Base-by-base conservation (phyloP, 2,113 vertebrate species). In the Petroica traversi region DNA sequence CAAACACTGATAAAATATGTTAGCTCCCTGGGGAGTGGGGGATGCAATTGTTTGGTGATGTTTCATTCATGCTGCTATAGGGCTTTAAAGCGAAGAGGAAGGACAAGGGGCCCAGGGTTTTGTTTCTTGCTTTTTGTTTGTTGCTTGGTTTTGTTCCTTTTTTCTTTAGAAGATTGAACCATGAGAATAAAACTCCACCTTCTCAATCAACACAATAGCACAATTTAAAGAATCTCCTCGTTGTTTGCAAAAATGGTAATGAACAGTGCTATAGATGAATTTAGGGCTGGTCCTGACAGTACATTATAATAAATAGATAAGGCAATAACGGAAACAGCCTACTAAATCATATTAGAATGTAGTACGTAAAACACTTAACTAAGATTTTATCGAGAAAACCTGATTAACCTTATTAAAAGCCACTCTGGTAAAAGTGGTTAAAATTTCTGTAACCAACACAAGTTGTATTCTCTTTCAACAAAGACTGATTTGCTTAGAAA, bases 41-140 rank as follows among this genome's bases (percentile, higher is more conserved):
- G 45, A 95, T 81, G 85, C 77, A 77, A 87, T 95, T 95, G 85
- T 93, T 89, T 91, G 54, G 75, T 90, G 78, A 94, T 97, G 80
- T 95, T 97, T 94, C 94, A 84, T 95, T 97, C 86, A 85, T 81
- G 88, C 66, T 95, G 57, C 52, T 92, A 9, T 79, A 64, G 59
- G 82, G 87, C 49, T 94, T 93, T 93, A 88, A 86, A 89, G 1
- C 2, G 49, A 91, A 87, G 0, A 0, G 72, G 74, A 94, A 93
- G 75, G 77, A 88, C 91, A 93, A 89, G 67, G 45, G 71, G 22
- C 40, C 55, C 59, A 41, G 45, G 13, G 20, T 77, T 92, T 86
- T 94, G 20, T 86, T 89, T 68, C 68, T 62, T 81, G 11, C 2
- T 19, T 38, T 71, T 87, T 72, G 2, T 67, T 95, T 92, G 18